A percentile compares a stretch with the other conserved stretches of the same genome.
phyloP scores from a whole-genome alignment of 2,113 vertebrate species.

The Anseranas semipalmata region DNA sequence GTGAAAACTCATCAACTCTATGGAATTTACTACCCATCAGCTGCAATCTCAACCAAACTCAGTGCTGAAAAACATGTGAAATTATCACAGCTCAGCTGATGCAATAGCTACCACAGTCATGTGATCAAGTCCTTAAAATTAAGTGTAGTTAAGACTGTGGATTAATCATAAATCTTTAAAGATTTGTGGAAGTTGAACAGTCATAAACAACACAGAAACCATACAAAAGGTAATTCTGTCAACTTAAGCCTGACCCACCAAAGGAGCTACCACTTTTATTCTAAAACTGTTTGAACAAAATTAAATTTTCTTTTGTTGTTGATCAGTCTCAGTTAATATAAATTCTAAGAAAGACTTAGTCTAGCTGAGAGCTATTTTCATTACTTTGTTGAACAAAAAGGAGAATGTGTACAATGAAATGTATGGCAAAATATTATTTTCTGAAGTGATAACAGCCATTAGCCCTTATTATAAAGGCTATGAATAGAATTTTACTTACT shows the following conservation, averaged over 20 bases:
- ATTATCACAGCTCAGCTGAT: background rate
- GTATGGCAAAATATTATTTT: background rate
- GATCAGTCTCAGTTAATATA: too few relatives aligned
- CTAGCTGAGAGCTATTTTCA: background rate
- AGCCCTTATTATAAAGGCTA: background rate
- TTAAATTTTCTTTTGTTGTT: too few relatives aligned
- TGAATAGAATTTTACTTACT: background rate
- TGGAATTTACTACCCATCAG: accelerated
- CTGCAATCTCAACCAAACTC: background rate
- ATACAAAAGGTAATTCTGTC: background rate
- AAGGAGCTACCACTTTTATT: background rate
- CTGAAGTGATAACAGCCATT: background rate
- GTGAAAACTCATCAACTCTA: background rate
- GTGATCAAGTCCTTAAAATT: background rate
- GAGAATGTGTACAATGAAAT: background rate
- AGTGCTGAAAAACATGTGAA: background rate
- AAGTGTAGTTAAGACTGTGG: background rate
- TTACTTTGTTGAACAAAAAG: background rate
- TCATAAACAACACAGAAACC: background rate
- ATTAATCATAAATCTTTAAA: background rate
- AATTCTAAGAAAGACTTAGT: background rate
- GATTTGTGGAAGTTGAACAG: background rate
- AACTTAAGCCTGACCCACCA: background rate
- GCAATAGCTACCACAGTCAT: background rate
- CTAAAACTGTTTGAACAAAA: background rate